Conservation (phyloP, 2,797 vertebrate species). For the Anguilla anguilla region DNA sequence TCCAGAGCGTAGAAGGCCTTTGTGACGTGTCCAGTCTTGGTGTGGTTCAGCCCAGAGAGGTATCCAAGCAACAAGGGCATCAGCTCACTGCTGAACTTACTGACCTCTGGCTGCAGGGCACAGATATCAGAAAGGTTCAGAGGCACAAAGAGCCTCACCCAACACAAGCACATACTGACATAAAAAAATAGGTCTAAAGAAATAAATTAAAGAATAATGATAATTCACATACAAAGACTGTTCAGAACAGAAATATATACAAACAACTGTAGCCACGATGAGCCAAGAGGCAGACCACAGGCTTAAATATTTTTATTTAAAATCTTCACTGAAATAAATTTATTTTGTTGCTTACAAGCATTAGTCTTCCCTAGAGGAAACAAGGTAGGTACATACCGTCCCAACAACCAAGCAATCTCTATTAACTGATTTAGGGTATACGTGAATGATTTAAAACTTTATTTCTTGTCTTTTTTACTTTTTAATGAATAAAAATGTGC, state of each 20-base stretch:
- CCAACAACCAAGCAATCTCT: neutral
- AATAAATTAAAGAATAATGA: neutral
- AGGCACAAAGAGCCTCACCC: neutral
- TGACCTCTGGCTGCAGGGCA: conserved; percentile 82
- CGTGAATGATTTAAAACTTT: neutral
- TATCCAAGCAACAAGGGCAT: conserved; percentile 86
- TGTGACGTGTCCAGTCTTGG: conserved; percentile 78
- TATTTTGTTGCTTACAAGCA: neutral
- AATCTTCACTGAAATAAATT: neutral
- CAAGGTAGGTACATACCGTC: neutral
- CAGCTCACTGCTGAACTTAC: conserved; percentile 77
- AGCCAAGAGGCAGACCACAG: neutral
- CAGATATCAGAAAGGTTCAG: neutral
- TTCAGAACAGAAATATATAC: neutral
- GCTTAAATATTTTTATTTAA: neutral
- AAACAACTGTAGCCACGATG: neutral
- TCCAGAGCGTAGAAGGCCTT: conserved; percentile 90
- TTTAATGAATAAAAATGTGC: neutral
- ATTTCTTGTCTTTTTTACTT: neutral
- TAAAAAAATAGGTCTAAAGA: neutral
- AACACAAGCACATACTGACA: neutral
- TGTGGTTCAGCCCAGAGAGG: conserved; percentile 76
- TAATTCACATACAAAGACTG: neutral
- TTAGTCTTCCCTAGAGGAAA: neutral
- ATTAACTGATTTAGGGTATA: neutral